Percentiles rank a stretch among this genome's conserved stretches.
Evolutionary conservation across 2,888 invertebrate species (phyloP).

Genomic region (Morpho deidamia): DNA sequence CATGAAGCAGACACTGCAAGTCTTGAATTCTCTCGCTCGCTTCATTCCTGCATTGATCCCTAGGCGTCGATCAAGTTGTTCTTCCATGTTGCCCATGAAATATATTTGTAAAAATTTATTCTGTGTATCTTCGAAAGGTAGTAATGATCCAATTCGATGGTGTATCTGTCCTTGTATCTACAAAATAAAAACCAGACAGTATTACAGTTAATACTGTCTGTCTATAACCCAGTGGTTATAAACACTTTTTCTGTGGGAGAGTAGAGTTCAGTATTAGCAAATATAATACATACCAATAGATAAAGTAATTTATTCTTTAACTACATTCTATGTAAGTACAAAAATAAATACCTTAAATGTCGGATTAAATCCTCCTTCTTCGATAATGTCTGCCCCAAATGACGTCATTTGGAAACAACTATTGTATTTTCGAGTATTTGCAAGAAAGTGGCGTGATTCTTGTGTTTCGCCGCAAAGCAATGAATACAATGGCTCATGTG

Average conservation of each 20-base stretch:
- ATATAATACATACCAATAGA: no score
- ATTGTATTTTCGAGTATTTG: conserved; percentile 39
- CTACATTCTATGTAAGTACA: neutral
- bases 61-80: conserved; percentile 30
- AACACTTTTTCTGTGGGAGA: neutral
- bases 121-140: conserved; percentile 29
- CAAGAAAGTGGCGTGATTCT: conserved; percentile 38
- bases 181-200: conserved; percentile 14
- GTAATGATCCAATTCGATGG: conserved; percentile 31
- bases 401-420: conserved; percentile 39
- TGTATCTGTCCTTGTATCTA: conserved; percentile 30
- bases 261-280: neutral
- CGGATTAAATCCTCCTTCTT: conserved; percentile 34
- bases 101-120: conserved; percentile 33
- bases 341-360: conserved; percentile 26
- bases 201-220: no score
- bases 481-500: conserved; percentile 31
- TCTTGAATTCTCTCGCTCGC: conserved; percentile 33
- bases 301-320: no score
- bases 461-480: conserved; percentile 32
- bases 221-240: no score
- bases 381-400: conserved; percentile 37
- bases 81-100: conserved; percentile 32
- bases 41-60: conserved; percentile 27
- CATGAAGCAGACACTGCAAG: conserved; percentile 27